Evolutionary conservation across 1,140 invertebrate species (phyloP).

Genomic region (Galleria mellonella): DNA sequence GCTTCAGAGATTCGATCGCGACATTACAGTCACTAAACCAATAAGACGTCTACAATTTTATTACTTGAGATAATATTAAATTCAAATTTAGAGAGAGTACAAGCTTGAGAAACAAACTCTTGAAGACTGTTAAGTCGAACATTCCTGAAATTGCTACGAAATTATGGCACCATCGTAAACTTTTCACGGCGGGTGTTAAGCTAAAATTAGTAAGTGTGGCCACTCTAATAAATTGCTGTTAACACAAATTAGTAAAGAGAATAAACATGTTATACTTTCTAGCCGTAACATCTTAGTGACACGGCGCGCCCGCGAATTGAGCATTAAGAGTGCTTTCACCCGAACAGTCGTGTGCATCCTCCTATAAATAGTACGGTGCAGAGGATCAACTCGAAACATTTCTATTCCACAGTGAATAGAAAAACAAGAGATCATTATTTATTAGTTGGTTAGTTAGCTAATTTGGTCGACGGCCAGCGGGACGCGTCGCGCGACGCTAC

Average conservation of each 20-base stretch:
- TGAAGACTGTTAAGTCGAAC: slow-evolving; percentile 50
- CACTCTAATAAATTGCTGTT: slow-evolving; percentile 54
- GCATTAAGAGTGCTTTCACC: slow-evolving; percentile 69
- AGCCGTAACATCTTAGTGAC: slow-evolving; percentile 28
- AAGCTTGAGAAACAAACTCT: slow-evolving; percentile 40
- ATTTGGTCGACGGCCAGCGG: slow-evolving; percentile 64
- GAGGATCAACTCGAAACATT: slow-evolving; percentile 51
- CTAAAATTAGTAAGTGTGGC: slow-evolving; percentile 60
- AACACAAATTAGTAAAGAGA: slow-evolving; percentile 39
- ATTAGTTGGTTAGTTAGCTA: slow-evolving; percentile 70
- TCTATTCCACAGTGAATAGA: slow-evolving; percentile 67
- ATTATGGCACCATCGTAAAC: slow-evolving; percentile 61
- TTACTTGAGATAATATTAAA: slow-evolving; percentile 25
- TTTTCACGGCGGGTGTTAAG: slow-evolving; percentile 53
- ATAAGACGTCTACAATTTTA: neutral
- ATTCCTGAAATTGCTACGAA: slow-evolving; percentile 59
- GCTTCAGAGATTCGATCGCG: too few relatives aligned
- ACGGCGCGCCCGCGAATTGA: slow-evolving; percentile 44
- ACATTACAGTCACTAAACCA: too few relatives aligned
- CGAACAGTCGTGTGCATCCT: slow-evolving; percentile 61
- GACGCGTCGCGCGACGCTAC: slow-evolving; percentile 26
- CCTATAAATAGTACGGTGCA: slow-evolving; percentile 59
- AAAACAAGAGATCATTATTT: slow-evolving; percentile 74
- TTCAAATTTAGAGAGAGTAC: slow-evolving; percentile 36
- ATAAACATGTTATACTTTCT: slow-evolving; percentile 44